Evolutionary conservation across 2,888 invertebrate species (phyloP), one percentile per base, ranked within the genome.

Genomic region (Syrphus vitripennis): DNA sequence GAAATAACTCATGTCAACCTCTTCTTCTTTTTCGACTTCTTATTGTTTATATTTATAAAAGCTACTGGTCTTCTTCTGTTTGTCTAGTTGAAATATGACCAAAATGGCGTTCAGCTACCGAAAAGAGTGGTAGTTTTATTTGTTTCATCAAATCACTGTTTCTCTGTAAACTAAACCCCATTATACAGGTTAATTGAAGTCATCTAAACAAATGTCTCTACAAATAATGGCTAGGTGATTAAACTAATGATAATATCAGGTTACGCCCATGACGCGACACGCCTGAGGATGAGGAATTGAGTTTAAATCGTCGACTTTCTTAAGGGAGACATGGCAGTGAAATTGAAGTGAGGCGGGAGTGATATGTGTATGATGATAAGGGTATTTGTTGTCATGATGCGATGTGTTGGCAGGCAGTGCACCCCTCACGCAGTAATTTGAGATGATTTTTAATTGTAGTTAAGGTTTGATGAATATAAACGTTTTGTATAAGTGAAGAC

Each of bases 361-460:
- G 40, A 42, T 10, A 26, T 26, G 31, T 19, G 40, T 24, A 10
- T 50, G 31, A 67, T 48, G 75, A 67, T 59, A 76, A 67, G 67
- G 80, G 74, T 80, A 72, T 59, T 57, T 14, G 26, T 7, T 63
- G 45, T 10, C 16, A 19, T 10, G 9, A 10, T 9, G n/a, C 4
- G 2, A 2, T 16, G 10, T 16, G 45, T 40, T 26, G n/a, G n/a
- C n/a, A n/a, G n/a, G n/a, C n/a, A n/a, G 26, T 37, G 24, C 24
- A 37, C 57, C 53, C 61, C 63, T n/a, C 29, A 2, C 0, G 9
- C 9, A 6, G 84, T 86, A 86, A 86, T 34, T 69, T 26, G 84
- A 86, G 76, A 81, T 59, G 81, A 82, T 63, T 77, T 86, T 82
- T 86, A 86, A 81, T 81, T 81, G 82, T 86, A 48, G 63, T 86